phyloP scores from a whole-genome alignment of 1,140 invertebrate species.

The Helicoverpa armigera region DNA sequence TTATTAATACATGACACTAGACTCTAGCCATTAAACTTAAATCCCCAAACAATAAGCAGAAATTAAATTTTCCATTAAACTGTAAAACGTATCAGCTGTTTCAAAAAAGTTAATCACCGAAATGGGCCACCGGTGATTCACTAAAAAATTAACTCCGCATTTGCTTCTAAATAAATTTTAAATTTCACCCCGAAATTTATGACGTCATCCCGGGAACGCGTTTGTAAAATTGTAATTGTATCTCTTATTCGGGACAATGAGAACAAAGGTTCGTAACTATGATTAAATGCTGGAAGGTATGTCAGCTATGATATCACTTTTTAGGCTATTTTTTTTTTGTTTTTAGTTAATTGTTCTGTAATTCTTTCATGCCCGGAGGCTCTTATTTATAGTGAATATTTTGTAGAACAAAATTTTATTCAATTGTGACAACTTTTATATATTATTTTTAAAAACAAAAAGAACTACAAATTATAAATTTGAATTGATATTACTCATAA shows the following conservation, averaged over 20 bases:
- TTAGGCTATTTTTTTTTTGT: not conserved
- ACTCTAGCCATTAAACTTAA: slow-evolving; percentile 15
- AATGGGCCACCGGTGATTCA: slow-evolving; percentile 67
- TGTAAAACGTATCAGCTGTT: slow-evolving; percentile 47
- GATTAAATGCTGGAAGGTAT: slow-evolving; percentile 48
- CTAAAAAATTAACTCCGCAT: slow-evolving; percentile 72
- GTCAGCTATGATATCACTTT: slow-evolving; percentile 30
- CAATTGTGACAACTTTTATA: too few relatives aligned
- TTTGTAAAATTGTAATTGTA: slow-evolving; percentile 68
- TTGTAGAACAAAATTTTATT: too few relatives aligned
- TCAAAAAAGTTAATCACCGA: slow-evolving; percentile 61
- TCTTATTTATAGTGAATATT: too few relatives aligned
- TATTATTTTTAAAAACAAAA: too few relatives aligned
- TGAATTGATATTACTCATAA: too few relatives aligned
- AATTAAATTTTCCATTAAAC: slow-evolving; percentile 50
- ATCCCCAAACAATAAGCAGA: slow-evolving; percentile 43
- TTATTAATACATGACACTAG: too few relatives aligned
- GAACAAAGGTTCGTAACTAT: slow-evolving; percentile 63
- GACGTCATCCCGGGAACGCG: slow-evolving; percentile 63
- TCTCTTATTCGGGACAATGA: slow-evolving; percentile 71
- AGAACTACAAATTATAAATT: too few relatives aligned
- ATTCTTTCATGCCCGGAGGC: not conserved
- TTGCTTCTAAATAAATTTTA: slow-evolving; percentile 77
- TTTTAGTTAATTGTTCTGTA: slow-evolving; percentile 3
- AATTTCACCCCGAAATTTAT: slow-evolving; percentile 72